Evolutionary conservation across 1,140 invertebrate genomes (phyloP), one percentile per base, ranked within the genome.

Genomic region (Antheraea pernyi): DNA sequence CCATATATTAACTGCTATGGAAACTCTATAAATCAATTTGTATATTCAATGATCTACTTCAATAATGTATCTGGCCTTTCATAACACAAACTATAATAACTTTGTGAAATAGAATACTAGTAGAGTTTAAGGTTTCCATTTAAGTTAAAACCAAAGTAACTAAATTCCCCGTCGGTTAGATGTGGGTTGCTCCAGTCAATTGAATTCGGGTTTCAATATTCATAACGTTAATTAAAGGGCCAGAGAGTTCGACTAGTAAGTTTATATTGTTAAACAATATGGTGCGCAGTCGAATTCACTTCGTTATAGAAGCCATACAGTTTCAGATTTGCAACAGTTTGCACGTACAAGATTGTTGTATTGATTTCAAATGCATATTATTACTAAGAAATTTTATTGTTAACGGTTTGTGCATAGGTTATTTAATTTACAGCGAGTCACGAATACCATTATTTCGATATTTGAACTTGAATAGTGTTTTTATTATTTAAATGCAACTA

Each of bases 261-360:
- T 61, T 61, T 22, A 30, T 22, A 36, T 16, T 37, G 22, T 16
- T 19, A 30, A n/a, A 63, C 61, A 63, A 63, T 63, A 37, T 63
- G 61, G 61, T 5, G 30, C 61, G 18, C 61, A 37, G 36, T 11
- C 61, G 9, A 63, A 37, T 63, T 63, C 30, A 3, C 61, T 30
- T n/a, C 46, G n/a, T 63, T 37, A n/a, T n/a, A 16, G 59, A 16
- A 30, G 61, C 13, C 61, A 63, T 9, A 11, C 16, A 36, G 61
- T 63, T 63, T 6, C 10, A 30, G 37, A 63, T 2, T 63, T 36
- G 13, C 22, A 53, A 53, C 11, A 53, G 16, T 53, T 13, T 16
- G 16, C 13, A 53, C 46, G 16, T 53, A 16, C 16, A 16, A 53
- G 46, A 53, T 53, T n/a, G 16, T n/a, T 53, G 16, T 3, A 53